A percentile compares a stretch with the other conserved stretches of the same genome.
These are phyloP conservation scores for Poeciliopsis presidionis DNA, from an alignment of 2,797 vertebrate genomes.

Conservation along the genomic window DNA sequence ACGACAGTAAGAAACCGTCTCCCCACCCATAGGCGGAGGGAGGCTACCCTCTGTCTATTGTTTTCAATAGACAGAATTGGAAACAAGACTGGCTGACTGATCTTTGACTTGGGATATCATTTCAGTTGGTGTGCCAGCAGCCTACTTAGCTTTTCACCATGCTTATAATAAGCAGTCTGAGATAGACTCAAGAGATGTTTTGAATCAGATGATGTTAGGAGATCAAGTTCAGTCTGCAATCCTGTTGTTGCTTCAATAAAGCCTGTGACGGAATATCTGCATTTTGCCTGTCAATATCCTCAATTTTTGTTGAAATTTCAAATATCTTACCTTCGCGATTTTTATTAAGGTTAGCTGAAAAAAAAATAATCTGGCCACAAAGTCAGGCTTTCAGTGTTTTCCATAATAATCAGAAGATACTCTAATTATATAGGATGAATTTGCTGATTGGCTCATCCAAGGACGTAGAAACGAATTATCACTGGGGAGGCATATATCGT, in stretches of 20 bases:
- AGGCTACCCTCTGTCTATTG: too few relatives aligned
- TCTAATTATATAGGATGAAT: neutral
- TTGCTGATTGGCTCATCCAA: neutral
- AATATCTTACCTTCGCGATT: neutral
- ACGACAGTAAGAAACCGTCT: too few relatives aligned
- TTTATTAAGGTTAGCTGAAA: conserved; percentile 1
- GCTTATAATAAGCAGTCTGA: neutral
- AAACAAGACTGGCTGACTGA: neutral
- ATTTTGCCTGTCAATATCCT: neutral
- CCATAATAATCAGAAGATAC: neutral
- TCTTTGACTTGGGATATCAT: neutral
- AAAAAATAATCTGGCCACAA: neutral
- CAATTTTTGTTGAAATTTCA: neutral
- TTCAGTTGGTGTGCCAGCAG: conserved; percentile 7
- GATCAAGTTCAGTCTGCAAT: conserved; percentile 7
- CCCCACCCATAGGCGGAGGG: too few relatives aligned
- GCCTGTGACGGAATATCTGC: neutral
- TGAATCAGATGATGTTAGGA: conserved; percentile 1
- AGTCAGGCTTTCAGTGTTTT: neutral
- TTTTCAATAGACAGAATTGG: neutral
- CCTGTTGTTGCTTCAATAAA: neutral
- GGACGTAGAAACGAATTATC: too few relatives aligned
- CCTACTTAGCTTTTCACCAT: conserved; percentile 8
- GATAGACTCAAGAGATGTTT: neutral
- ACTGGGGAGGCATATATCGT: too few relatives aligned